A percentile compares a stretch with the other conserved stretches of the same genome.
Evolutionary conservation across 2,888 invertebrate species (phyloP).

Genomic region (Thymelicus lineola): DNA sequence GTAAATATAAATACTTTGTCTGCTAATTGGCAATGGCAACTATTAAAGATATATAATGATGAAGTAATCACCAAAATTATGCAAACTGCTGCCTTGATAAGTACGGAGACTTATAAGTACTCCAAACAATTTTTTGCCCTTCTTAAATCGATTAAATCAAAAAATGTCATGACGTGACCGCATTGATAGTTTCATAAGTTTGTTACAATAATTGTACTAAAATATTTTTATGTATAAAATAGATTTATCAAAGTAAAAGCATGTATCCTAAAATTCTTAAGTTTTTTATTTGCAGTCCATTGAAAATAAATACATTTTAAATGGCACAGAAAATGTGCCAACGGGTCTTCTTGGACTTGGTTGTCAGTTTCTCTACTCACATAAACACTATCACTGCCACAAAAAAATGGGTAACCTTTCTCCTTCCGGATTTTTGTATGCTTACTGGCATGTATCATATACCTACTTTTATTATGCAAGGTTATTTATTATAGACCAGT

Average conservation of each 20-base stretch:
- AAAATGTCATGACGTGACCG: background rate
- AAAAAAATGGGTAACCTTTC: no score
- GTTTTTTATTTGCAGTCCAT: no score
- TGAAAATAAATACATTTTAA: no score
- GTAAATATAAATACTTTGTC: constrained; percentile 60
- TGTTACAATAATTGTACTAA: constrained; percentile 1
- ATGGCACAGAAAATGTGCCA: no score
- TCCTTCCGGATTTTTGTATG: no score
- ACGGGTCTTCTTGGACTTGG: no score
- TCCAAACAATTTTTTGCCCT: constrained; percentile 62
- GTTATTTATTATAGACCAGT: no score
- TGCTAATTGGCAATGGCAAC: constrained; percentile 77
- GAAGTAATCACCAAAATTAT: constrained; percentile 59
- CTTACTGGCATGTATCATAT: no score
- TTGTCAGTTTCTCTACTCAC: no score
- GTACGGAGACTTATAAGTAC: constrained; percentile 46
- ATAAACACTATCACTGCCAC: no score
- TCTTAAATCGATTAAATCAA: constrained; percentile 47
- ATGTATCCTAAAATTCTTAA: no score
- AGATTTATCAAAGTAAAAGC: background rate
- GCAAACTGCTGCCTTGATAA: constrained; percentile 57
- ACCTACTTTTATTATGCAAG: no score
- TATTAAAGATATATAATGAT: constrained; percentile 64
- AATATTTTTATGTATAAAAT: background rate
- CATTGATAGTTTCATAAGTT: background rate